Conservation (phyloP, 2,113 vertebrate genomes). For the Turnix velox region DNA sequence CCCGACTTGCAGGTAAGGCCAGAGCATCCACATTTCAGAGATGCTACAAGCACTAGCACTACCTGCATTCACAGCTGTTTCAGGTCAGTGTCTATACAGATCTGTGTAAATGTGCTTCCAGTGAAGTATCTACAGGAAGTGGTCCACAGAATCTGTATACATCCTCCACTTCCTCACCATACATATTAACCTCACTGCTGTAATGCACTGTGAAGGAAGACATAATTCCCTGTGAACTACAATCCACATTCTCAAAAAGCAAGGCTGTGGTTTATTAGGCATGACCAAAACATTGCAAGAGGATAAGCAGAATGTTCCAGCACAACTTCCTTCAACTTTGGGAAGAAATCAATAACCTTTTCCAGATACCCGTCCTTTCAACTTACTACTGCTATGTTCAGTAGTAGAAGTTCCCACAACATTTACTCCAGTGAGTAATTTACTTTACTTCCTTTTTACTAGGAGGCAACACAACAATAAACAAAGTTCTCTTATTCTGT, state of each 20-base stretch:
- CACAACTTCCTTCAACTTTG: neutral
- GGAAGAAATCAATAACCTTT: neutral
- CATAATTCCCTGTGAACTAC: neutral
- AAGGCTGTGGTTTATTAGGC: neutral
- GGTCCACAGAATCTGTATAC: neutral
- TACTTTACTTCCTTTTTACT: neutral
- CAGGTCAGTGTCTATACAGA: neutral
- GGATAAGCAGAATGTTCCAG: neutral
- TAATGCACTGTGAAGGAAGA: neutral
- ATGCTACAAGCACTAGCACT: neutral
- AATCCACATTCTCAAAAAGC: neutral
- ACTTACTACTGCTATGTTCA: neutral
- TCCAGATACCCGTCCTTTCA: neutral
- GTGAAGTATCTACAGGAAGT: neutral
- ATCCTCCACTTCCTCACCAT: neutral
- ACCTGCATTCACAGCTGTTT: neutral
- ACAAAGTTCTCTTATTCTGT: neutral
- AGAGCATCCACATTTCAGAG: neutral
- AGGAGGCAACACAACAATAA: neutral
- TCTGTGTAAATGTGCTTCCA: neutral
- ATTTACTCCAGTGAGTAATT: neutral
- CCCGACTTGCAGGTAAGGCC: neutral
- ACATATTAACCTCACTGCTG: neutral
- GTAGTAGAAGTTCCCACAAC: neutral
- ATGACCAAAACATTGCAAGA: neutral